Evolutionary conservation across 2,888 invertebrate genomes (phyloP).

Genomic region (Sphecodes monilicornis): DNA sequence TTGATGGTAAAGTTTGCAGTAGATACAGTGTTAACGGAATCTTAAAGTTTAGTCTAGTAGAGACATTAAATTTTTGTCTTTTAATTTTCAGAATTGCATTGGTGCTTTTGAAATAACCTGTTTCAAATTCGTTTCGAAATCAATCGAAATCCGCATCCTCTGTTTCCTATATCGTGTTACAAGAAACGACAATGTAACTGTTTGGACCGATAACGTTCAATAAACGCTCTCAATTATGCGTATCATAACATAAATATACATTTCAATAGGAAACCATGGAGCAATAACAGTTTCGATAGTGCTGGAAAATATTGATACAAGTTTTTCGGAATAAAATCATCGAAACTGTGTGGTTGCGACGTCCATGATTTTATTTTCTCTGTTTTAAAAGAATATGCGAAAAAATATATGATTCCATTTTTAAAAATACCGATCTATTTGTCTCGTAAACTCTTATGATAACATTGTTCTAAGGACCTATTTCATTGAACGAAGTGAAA

Average conservation of each 20-base stretch:
- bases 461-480: too few species aligned
- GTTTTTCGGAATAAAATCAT: neutral
- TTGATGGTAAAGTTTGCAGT: too few species aligned
- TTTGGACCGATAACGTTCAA: neutral
- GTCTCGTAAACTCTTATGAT: too few species aligned
- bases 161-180: neutral
- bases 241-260: neutral
- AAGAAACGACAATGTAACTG: neutral
- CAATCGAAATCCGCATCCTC: neutral
- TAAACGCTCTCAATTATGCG: neutral
- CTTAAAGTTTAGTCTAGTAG: too few species aligned
- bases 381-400: too few species aligned
- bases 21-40: too few species aligned
- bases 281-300: neutral
- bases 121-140: neutral
- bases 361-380: neutral
- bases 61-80: too few species aligned
- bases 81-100: neutral
- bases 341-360: neutral
- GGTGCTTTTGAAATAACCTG: neutral
- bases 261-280: neutral
- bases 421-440: too few species aligned
- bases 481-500: too few species aligned
- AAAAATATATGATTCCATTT: too few species aligned
- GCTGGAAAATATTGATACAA: neutral